Evolutionary conservation across 2,888 invertebrate species (phyloP), one percentile per base, ranked within the genome.

Genomic region (Magallana nippona): DNA sequence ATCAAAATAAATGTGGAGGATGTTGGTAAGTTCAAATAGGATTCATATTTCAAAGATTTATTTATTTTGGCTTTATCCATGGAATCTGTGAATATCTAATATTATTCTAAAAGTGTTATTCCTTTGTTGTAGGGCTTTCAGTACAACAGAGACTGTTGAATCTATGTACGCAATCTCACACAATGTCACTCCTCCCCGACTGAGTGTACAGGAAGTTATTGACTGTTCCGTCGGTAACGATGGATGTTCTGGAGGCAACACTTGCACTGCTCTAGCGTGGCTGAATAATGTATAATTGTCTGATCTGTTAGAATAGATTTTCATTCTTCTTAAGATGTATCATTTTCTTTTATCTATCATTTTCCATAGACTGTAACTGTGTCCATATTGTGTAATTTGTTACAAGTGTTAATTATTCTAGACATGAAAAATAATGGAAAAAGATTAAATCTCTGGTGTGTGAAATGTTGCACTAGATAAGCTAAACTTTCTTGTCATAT

Each of bases 161-260:
- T 95, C 97, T 0, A 97, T 97, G 96, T 94, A 95, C 79, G 97
- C 97, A 0, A 95, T 97, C 27, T 95, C 95, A 89, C 96, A 95
- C 80, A 96, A 87, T 19, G 57, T 96, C 17, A 95, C 95, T 55
- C 92, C 96, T 44, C 93, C 95, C 55, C 90, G 95, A 1, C 95
- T 97, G 11, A 97, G 97, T 92, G 96, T 97, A 1, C 97, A 97
- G 95, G 94, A 97, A 95, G 96, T 96, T 90, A 96, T 98, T 89
- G 97, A 98, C 94, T 98, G 98, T 94, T 96, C 97, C 0, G 95
- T 95, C 10, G 95, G 96, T 57, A 97, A 96, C 94, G 95, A 95
- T 86, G 97, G 97, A 0, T 97, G 97, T 94, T 94, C 95, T 0
- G 97, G 97, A 32, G 97, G 97, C 56, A 97, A 97, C 93, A 96